Conservation (phyloP, 2,888 invertebrate species). For the Danaus chrysippus region DNA sequence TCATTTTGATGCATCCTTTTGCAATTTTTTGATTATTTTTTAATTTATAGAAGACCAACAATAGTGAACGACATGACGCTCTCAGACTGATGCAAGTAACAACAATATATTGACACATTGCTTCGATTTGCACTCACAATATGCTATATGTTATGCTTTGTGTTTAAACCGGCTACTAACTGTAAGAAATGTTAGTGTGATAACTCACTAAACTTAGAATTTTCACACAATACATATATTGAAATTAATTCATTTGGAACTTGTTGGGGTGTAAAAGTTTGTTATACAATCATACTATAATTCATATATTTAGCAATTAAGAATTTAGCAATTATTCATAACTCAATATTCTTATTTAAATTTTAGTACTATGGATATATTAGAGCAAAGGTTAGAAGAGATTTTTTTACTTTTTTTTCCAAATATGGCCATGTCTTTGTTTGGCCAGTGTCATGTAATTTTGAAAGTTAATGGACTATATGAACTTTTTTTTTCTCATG, state of each 20-base stretch:
- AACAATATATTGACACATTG: slow-evolving; percentile 56
- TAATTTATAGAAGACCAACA: slow-evolving; percentile 75
- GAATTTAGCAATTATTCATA: neutral
- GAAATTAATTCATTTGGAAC: neutral
- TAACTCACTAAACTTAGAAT: no score
- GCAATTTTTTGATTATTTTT: slow-evolving; percentile 41
- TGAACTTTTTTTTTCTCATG: no score
- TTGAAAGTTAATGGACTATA: no score
- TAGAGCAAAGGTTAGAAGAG: no score
- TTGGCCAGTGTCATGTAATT: no score
- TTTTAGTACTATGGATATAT: no score
- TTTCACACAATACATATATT: no score
- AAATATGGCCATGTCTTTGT: no score
- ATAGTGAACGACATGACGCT: slow-evolving; percentile 65
- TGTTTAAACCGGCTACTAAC: slow-evolving; percentile 19
- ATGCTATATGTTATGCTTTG: slow-evolving; percentile 35
- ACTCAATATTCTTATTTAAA: no score
- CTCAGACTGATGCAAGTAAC: slow-evolving; percentile 77
- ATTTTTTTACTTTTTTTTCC: no score
- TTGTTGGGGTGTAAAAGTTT: neutral
- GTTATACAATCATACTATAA: neutral
- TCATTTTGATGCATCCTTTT: neutral
- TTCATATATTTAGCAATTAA: neutral
- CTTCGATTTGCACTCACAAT: slow-evolving; percentile 55
- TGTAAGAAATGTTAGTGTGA: slow-evolving; percentile 13